These are phyloP conservation scores for Eudorcas thomsonii DNA, from an alignment of 2,113 vertebrate genomes.

Conservation along the genomic window DNA sequence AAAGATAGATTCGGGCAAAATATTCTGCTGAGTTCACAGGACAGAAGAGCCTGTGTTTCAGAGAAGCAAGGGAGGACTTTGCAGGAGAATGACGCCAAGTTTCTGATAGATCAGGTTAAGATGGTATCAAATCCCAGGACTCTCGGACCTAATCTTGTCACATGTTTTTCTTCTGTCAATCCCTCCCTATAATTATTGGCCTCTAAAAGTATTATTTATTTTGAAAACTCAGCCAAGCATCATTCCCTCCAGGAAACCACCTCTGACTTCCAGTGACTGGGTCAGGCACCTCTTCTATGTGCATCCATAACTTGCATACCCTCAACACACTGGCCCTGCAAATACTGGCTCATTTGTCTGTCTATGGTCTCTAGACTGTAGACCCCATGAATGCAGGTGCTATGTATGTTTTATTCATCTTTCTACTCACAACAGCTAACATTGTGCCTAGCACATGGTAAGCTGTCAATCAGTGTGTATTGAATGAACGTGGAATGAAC, in stretches of 20 bases:
- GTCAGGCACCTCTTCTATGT: neutral
- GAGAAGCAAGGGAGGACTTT: neutral
- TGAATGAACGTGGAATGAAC: neutral
- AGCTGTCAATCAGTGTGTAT: neutral
- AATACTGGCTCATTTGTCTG: neutral
- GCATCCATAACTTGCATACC: neutral
- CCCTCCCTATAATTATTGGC: neutral
- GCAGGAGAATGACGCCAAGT: neutral
- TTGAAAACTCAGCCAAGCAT: neutral
- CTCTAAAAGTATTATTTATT: neutral
- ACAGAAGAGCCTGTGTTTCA: neutral
- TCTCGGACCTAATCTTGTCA: neutral
- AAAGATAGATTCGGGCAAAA: neutral
- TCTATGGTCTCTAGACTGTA: neutral
- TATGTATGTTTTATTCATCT: neutral
- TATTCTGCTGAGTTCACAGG: neutral
- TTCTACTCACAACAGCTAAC: neutral
- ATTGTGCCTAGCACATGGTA: neutral
- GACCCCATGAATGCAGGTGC: neutral
- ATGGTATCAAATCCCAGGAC: neutral
- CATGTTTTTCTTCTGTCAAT: neutral
- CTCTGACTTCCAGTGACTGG: neutral
- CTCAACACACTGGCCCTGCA: neutral
- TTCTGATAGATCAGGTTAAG: neutral
- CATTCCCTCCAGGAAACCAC: neutral